phyloP scores from a whole-genome alignment of 2,113 vertebrate genomes.

The Clarias magur region DNA sequence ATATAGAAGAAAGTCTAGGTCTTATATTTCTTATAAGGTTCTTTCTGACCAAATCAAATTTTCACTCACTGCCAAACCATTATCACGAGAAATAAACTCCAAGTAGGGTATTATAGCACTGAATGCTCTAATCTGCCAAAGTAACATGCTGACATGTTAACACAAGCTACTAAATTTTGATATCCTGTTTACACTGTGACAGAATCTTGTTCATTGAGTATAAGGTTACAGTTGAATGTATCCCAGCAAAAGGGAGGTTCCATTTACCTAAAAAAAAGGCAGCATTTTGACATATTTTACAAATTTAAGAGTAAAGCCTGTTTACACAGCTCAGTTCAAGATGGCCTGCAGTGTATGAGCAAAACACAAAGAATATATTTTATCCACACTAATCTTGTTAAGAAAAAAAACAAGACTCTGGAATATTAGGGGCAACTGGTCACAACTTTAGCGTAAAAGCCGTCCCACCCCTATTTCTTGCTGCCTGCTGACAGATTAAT shows the following conservation, averaged over 20 bases:
- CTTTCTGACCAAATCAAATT: slow-evolving; percentile 17
- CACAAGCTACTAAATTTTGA: not conserved
- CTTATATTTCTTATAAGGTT: slow-evolving; percentile 38
- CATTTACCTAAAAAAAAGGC: not conserved
- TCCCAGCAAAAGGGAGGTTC: not conserved
- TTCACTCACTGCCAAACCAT: slow-evolving; percentile 36
- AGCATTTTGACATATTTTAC: not conserved
- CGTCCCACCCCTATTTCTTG: not conserved
- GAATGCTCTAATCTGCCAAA: not conserved
- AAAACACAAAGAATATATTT: not conserved
- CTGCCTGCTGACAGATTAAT: not conserved
- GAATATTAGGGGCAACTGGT: not conserved
- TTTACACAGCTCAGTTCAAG: not conserved
- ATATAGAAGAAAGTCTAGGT: slow-evolving; percentile 19
- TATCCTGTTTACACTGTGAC: slow-evolving; percentile 18
- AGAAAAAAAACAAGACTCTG: not conserved
- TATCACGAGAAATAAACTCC: slow-evolving; percentile 14
- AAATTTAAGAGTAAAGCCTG: not conserved
- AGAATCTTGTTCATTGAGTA: not conserved
- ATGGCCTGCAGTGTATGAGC: not conserved
- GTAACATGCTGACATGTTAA: not conserved
- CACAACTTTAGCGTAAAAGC: not conserved
- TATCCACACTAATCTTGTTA: no score
- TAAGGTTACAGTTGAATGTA: slow-evolving; percentile 10
- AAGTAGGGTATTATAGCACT: not conserved